phyloP scores from a whole-genome alignment of 2,113 vertebrate genomes.

The Picathartes gymnocephalus region DNA sequence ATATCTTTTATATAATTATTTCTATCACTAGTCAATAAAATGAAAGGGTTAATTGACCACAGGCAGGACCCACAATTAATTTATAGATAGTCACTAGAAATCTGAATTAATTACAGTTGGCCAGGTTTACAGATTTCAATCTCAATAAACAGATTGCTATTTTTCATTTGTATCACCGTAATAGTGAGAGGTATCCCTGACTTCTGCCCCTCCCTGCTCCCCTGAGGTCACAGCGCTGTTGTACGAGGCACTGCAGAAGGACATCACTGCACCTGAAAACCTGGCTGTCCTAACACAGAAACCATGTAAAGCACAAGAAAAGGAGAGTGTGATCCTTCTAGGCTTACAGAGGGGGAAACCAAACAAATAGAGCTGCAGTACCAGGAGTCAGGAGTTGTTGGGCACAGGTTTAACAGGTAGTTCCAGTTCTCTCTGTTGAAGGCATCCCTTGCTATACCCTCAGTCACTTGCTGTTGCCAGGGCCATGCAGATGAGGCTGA shows the following conservation, averaged over 20 bases:
- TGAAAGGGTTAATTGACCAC: neutral
- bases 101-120: neutral
- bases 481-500: neutral
- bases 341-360: neutral
- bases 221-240: neutral
- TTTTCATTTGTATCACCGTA: neutral
- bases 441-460: neutral
- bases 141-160: neutral
- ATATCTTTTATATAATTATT: neutral
- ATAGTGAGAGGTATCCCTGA: neutral
- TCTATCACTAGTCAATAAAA: neutral
- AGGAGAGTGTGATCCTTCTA: neutral
- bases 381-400: neutral
- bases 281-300: neutral
- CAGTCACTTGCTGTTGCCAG: no score
- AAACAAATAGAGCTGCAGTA: neutral
- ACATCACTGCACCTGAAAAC: neutral
- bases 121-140: neutral
- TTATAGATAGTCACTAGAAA: neutral
- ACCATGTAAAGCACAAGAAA: neutral
- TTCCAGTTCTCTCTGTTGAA: neutral
- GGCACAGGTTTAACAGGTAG: neutral
- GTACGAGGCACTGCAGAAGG: neutral
- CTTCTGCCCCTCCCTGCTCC: neutral
- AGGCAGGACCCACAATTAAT: neutral